These are phyloP conservation scores for Loriculus beryllinus DNA, from an alignment of 2,797 vertebrate genomes.

Conservation along the genomic window DNA sequence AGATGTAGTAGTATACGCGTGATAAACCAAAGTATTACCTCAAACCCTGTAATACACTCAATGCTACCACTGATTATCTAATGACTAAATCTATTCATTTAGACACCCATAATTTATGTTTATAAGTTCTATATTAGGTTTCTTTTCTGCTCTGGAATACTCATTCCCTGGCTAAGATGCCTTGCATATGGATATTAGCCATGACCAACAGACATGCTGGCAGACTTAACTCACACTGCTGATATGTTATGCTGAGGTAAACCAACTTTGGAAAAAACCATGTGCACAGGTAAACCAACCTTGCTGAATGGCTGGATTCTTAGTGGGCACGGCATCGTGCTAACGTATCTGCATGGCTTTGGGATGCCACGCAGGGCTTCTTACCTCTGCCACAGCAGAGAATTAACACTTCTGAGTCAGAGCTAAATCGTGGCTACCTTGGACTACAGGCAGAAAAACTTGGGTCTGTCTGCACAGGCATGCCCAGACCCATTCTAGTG, in stretches of 20 bases:
- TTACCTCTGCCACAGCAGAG: not conserved
- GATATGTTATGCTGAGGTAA: not conserved
- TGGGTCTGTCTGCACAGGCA: not conserved
- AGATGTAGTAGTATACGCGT: not conserved
- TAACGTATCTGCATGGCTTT: not conserved
- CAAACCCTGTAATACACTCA: not conserved
- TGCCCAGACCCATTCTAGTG: not conserved
- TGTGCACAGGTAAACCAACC: not conserved
- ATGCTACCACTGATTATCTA: not conserved
- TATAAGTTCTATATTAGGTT: not conserved
- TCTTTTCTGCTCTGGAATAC: not conserved
- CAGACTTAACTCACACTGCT: not conserved
- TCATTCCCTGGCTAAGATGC: not conserved
- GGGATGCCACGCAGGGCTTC: not conserved
- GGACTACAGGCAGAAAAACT: not conserved
- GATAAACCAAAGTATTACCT: not conserved
- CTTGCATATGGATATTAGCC: not conserved
- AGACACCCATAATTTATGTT: not conserved
- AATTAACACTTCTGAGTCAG: not conserved
- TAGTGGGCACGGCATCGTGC: rapidly evolving
- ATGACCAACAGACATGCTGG: not conserved
- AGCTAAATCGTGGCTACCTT: not conserved
- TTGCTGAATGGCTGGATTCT: not conserved
- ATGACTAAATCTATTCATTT: not conserved
- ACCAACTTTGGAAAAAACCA: not conserved